Evolutionary conservation across 1,140 invertebrate species (phyloP).

Genomic region (Hylaeus anthracinus): DNA sequence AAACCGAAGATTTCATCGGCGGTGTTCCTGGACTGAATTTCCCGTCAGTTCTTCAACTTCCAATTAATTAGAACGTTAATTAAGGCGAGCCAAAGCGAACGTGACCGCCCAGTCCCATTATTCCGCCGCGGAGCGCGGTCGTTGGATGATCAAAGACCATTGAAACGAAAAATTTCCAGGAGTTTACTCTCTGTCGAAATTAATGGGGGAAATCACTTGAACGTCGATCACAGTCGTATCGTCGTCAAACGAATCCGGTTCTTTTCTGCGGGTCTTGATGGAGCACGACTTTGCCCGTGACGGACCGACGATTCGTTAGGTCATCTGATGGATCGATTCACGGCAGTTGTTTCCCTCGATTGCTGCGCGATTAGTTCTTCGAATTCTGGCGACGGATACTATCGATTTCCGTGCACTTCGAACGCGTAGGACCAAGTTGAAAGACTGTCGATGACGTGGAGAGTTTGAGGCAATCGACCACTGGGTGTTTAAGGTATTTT

Average conservation of each 20-base stretch:
- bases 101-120: conserved; percentile 48
- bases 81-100: conserved; percentile 54
- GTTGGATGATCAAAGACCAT: conserved; percentile 52
- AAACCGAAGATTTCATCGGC: conserved; percentile 41
- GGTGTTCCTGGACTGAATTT: conserved; percentile 27
- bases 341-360: too few species aligned
- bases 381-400: too few species aligned
- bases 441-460: too few species aligned
- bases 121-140: conserved; percentile 43
- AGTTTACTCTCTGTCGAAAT: conserved; percentile 10
- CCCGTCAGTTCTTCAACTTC: conserved; percentile 42
- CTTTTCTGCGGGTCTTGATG: not conserved
- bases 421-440: too few species aligned
- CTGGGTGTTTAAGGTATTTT: too few species aligned
- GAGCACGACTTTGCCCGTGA: not conserved
- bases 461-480: too few species aligned
- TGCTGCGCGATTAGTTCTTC: too few species aligned
- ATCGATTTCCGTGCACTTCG: too few species aligned
- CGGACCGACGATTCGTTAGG: too few species aligned
- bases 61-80: conserved; percentile 63
- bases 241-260: not conserved
- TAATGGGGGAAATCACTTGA: conserved; percentile 14
- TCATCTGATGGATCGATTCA: too few species aligned
- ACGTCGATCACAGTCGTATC: not conserved
- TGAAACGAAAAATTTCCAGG: conserved; percentile 22